Evolutionary conservation across 2,888 invertebrate genomes (phyloP), one percentile per base, ranked within the genome.

Genomic region (Apeira syringaria): DNA sequence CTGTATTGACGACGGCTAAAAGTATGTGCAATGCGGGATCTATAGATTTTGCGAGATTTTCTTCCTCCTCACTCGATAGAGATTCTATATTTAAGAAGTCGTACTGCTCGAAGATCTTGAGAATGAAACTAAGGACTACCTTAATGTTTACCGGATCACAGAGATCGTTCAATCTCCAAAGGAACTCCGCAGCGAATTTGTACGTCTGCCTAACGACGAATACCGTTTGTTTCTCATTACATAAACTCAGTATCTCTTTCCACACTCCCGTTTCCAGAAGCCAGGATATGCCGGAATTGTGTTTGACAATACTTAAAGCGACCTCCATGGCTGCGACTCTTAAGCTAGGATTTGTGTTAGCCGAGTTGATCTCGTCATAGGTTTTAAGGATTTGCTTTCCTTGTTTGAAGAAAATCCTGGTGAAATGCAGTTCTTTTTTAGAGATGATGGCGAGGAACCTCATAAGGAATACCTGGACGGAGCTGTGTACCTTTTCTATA

Each of bases 131-230:
- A 1, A 95, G 66, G 4, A 95, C 89, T 47, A 91, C 79, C 42
- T 89, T 80, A 9, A 93, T 91, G 22, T 92, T 85, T 7, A 72
- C 64, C 28, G 72, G 70, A 55, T 92, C 90, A 22, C 61, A 69
- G 2, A 90, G 75, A 33, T 91, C 87, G 10, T 89, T 83, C 1
- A 91, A 72, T 67, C 89, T 91, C 77, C 91, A 91, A 0, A 94
- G 61, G 38, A 94, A 87, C 44, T 86, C 84, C 9, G 91, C 90
- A 9, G 94, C 79, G 58, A 95, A 93, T 43, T 91, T 90, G 38
- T 93, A 92, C 4, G 93, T 92, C 65, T 94, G 93, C 24, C 93
- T 89, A 0, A 93, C 91, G 5, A 95, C 92, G 64, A 95, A 96
- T 25, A 95, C 83, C 0, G 95, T 95, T 47, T 93, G 92, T 69